Conservation (phyloP, 2,797 vertebrate genomes). For the Coluber constrictor region DNA sequence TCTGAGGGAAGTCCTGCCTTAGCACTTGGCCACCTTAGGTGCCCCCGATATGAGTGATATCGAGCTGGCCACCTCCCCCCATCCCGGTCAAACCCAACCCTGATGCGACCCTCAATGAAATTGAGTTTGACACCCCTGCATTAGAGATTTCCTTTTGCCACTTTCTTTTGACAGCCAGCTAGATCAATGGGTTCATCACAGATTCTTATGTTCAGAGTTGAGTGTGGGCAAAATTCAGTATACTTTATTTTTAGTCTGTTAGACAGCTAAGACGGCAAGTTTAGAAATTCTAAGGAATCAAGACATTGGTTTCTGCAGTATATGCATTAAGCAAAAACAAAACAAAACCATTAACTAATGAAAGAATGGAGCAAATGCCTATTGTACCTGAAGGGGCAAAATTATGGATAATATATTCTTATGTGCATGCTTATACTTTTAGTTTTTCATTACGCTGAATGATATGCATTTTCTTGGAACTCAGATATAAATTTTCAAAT, state of each 20-base stretch:
- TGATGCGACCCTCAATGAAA: no score
- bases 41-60: no score
- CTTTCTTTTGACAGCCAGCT: neutral
- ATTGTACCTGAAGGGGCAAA: no score
- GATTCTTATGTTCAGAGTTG: neutral
- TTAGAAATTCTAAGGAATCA: neutral
- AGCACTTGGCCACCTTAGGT: no score
- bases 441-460: neutral
- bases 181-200: neutral
- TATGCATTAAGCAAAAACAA: neutral
- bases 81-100: no score
- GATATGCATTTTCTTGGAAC: neutral
- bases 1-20: no score
- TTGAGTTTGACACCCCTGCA: neutral
- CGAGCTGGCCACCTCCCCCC: no score
- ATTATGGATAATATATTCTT: neutral
- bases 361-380: neutral
- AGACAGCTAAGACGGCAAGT: neutral
- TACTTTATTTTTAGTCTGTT: neutral
- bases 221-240: neutral
- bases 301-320: neutral
- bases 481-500: neutral
- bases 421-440: neutral
- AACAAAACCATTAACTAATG: neutral
- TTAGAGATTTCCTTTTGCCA: neutral